A percentile compares a stretch with the other conserved stretches of the same genome.
Evolutionary conservation across 2,797 vertebrate species (phyloP).

Genomic region (Tamandua tetradactyla): DNA sequence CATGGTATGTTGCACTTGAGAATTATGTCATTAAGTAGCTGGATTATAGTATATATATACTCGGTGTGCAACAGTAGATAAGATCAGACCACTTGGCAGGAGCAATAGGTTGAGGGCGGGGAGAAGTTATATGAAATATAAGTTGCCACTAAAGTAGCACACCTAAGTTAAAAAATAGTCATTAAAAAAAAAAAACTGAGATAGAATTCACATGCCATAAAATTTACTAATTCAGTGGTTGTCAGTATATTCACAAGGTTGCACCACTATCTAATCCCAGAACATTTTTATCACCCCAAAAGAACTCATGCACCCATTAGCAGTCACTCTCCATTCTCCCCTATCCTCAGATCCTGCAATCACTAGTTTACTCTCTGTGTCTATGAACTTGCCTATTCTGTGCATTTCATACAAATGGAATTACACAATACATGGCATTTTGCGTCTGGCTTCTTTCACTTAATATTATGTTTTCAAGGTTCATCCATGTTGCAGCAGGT

Average conservation of each 20-base stretch:
- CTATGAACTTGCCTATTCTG: not conserved
- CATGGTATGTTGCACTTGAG: not conserved
- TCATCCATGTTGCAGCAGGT: not conserved
- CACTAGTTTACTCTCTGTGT: not conserved
- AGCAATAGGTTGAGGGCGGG: not conserved
- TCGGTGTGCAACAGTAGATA: not conserved
- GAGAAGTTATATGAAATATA: not conserved
- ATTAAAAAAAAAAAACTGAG: not conserved
- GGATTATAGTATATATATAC: not conserved
- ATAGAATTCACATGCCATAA: not conserved
- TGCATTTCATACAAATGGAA: not conserved
- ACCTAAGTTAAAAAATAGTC: too few species aligned
- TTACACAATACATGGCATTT: not conserved
- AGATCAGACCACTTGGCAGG: not conserved
- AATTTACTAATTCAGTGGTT: not conserved
- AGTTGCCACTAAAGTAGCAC: not conserved
- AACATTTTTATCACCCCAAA: not conserved
- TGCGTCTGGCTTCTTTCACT: not conserved
- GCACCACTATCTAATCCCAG: not conserved
- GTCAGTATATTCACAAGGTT: not conserved
- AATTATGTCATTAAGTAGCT: not conserved
- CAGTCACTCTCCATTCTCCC: not conserved
- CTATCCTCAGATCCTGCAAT: not conserved
- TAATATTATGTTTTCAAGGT: not conserved
- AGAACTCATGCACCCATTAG: not conserved